phyloP scores from a whole-genome alignment of 1,140 invertebrate genomes.

The Drosophila chauvacae region DNA sequence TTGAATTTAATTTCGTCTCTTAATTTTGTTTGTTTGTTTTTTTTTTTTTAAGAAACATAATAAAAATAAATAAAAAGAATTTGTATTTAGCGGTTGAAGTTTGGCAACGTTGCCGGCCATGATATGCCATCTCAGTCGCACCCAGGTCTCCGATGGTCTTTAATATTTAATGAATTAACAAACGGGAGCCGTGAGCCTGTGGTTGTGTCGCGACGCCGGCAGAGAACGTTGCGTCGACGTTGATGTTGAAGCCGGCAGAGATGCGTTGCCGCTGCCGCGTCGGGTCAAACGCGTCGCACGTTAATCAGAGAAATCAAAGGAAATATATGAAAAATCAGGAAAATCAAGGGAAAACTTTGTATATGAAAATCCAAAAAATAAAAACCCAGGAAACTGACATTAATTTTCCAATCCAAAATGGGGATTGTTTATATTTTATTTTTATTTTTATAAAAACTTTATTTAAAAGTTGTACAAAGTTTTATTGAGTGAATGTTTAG shows the following conservation, averaged over 20 bases:
- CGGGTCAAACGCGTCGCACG: slow-evolving; percentile 69
- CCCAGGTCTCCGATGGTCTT: slow-evolving; percentile 35
- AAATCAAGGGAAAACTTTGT: not conserved
- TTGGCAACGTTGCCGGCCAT: slow-evolving; percentile 52
- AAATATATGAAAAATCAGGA: not conserved
- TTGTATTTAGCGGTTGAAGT: slow-evolving; percentile 34
- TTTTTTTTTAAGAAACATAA: not conserved
- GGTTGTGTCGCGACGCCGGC: slow-evolving; percentile 15
- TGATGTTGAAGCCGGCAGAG: slow-evolving; percentile 18
- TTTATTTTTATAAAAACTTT: too few relatives aligned
- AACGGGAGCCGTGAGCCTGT: slow-evolving; percentile 37
- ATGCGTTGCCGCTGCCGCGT: slow-evolving; percentile 3
- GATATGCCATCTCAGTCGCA: slow-evolving; percentile 1
- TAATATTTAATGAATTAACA: slow-evolving; percentile 79
- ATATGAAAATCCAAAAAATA: not conserved
- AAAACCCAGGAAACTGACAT: not conserved
- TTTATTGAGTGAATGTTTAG: too few relatives aligned
- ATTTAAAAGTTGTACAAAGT: too few relatives aligned
- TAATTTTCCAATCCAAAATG: not conserved
- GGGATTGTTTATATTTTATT: too few relatives aligned
- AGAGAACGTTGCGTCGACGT: not conserved
- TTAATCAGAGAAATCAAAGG: slow-evolving; percentile 57
- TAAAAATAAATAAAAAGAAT: slow-evolving; percentile 30
- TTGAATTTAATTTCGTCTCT: slow-evolving; percentile 29
- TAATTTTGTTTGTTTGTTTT: not conserved